These are phyloP conservation scores for Hoplias malabaricus DNA, from an alignment of 2,113 vertebrate genomes.

Conservation along the genomic window DNA sequence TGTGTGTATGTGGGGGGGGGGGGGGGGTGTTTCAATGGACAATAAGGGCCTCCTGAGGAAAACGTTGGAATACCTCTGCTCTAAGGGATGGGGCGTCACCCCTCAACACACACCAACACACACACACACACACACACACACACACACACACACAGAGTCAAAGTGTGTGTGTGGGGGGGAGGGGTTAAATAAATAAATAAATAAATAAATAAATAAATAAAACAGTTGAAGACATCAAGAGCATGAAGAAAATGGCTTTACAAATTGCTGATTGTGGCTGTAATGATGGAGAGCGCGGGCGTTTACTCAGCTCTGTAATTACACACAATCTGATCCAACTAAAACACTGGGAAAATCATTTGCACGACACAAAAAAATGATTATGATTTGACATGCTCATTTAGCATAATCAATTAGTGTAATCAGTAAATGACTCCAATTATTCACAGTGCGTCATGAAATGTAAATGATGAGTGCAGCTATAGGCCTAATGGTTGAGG, in stretches of 20 bases:
- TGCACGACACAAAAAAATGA: constrained; percentile 1
- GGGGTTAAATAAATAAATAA: no score
- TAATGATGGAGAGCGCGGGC: not conserved
- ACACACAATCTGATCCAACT: not conserved
- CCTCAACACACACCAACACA: no score
- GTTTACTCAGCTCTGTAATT: not conserved
- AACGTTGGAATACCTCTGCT: no score
- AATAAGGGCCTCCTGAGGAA: no score
- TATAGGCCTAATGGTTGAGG: no score
- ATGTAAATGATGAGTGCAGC: not conserved
- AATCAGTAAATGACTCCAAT: constrained; percentile 7
- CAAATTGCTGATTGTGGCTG: not conserved
- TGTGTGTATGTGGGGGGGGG: no score
- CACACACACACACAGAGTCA: not conserved
- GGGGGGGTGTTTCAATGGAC: no score
- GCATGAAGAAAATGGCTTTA: not conserved
- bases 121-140: no score
- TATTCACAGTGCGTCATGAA: not conserved
- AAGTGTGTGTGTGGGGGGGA: no score
- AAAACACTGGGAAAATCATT: not conserved
- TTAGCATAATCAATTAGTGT: not conserved
- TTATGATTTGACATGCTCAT: not conserved
- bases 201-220: no score
- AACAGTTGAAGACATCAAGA: not conserved
- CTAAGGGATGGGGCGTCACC: no score